These are phyloP conservation scores for Diorhabda carinulata DNA, from an alignment of 1,140 invertebrate genomes.

Conservation along the genomic window DNA sequence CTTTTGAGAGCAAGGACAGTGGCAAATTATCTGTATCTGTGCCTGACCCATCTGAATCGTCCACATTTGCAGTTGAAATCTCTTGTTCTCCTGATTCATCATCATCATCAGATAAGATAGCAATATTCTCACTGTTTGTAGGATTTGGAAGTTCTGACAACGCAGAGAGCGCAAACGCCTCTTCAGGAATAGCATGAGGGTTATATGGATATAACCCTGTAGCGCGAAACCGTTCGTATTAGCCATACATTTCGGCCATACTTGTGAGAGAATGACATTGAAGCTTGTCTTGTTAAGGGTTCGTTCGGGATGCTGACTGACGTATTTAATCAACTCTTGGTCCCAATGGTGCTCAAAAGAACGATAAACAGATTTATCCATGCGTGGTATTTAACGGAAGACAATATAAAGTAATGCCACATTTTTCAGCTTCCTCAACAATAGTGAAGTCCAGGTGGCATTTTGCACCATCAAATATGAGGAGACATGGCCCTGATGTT, in stretches of 20 bases:
- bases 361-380: slow-evolving; percentile 44
- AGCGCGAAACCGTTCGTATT: slow-evolving; percentile 27
- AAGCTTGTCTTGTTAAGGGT: slow-evolving; percentile 22
- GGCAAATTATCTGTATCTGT: too few relatives aligned
- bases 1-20: too few relatives aligned
- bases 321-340: slow-evolving; percentile 20
- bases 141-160: too few relatives aligned
- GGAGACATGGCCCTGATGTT: slow-evolving; percentile 34
- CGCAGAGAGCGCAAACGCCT: too few relatives aligned
- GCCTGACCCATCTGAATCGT: too few relatives aligned
- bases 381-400: slow-evolving; percentile 39
- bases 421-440: slow-evolving; percentile 23
- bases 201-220: slow-evolving; percentile 40
- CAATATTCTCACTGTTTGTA: too few relatives aligned
- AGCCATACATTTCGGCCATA: slow-evolving; percentile 32
- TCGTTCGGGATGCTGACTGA: slow-evolving; percentile 18
- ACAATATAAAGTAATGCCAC: not conserved
- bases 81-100: too few relatives aligned
- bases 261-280: slow-evolving; percentile 29
- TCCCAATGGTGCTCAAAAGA: slow-evolving; percentile 24
- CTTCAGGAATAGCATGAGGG: too few relatives aligned
- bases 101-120: too few relatives aligned
- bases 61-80: too few relatives aligned
- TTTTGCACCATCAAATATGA: slow-evolving; percentile 44
- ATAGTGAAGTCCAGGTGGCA: slow-evolving; percentile 39